Evolutionary conservation across 2,113 vertebrate species (phyloP).

Genomic region (Scalopus aquaticus): DNA sequence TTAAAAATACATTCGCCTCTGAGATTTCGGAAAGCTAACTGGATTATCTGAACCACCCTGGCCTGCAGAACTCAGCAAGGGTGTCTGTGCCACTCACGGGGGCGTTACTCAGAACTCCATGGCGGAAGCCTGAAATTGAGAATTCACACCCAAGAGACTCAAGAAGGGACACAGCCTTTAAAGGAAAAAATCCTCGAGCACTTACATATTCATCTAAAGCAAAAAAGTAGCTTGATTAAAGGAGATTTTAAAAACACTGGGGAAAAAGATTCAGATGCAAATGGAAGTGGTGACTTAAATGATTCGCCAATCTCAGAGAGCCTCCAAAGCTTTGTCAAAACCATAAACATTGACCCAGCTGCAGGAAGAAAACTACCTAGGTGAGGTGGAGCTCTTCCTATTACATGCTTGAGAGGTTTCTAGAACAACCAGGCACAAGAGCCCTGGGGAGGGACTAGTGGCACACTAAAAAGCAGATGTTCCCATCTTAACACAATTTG

Average conservation of each 20-base stretch:
- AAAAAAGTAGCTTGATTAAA: conserved; percentile 15
- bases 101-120: conserved; percentile 42
- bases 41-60: conserved; percentile 37
- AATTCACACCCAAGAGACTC: not conserved
- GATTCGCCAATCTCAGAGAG: conserved; percentile 42
- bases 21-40: conserved; percentile 38
- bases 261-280: conserved; percentile 38
- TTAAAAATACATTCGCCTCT: conserved; percentile 30
- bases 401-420: conserved; percentile 52
- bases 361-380: conserved; percentile 41
- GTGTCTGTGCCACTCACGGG: conserved; percentile 3
- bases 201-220: not conserved
- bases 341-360: conserved; percentile 58
- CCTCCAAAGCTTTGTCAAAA: conserved; percentile 43
- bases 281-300: conserved; percentile 29
- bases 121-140: conserved; percentile 36
- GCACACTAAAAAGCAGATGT: conserved; percentile 49
- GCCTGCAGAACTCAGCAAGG: conserved; percentile 40
- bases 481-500: not conserved
- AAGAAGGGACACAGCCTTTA: not conserved
- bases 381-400: conserved; percentile 36
- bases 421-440: conserved; percentile 46
- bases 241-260: not conserved
- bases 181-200: not conserved
- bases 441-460: not conserved